phyloP scores from a whole-genome alignment of 2,888 invertebrate genomes.

The Lydus trimaculatus region DNA sequence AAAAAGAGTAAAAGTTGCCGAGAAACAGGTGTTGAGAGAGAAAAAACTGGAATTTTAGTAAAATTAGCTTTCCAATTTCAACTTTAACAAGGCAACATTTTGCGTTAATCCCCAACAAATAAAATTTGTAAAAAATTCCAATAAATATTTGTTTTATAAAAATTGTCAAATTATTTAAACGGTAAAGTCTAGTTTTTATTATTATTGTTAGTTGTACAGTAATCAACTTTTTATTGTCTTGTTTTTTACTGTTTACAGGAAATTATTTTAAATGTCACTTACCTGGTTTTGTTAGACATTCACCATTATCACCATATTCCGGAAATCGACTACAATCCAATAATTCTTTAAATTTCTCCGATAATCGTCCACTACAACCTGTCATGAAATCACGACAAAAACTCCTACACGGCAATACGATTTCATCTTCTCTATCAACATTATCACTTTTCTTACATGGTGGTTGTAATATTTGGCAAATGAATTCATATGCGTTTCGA shows the following conservation, averaged over 20 bases:
- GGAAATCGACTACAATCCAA: conserved; percentile 83
- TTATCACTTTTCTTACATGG: conserved; percentile 64
- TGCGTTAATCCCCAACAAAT: too few relatives aligned
- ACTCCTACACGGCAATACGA: conserved; percentile 78
- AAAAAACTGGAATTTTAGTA: neutral
- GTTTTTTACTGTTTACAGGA: neutral
- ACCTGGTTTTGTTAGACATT: conserved; percentile 82
- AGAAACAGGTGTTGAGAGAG: neutral
- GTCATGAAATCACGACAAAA: conserved; percentile 86
- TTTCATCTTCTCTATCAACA: conserved; percentile 62
- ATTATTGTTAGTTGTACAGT: neutral
- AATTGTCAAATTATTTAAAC: neutral
- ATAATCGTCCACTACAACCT: conserved; percentile 80
- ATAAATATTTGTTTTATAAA: too few relatives aligned
- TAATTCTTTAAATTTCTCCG: conserved; percentile 72
- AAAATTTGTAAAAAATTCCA: too few relatives aligned
- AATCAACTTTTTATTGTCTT: neutral
- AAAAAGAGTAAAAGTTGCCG: neutral
- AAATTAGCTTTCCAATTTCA: neutral
- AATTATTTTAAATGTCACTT: conserved; percentile 21
- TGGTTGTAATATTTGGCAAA: conserved; percentile 87
- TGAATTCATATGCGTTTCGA: conserved; percentile 85
- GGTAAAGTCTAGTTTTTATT: conserved; percentile 3
- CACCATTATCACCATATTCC: conserved; percentile 76
- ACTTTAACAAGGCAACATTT: neutral